These are phyloP conservation scores for Taxidea taxus DNA, from an alignment of 2,113 vertebrate genomes.

Conservation along the genomic window DNA sequence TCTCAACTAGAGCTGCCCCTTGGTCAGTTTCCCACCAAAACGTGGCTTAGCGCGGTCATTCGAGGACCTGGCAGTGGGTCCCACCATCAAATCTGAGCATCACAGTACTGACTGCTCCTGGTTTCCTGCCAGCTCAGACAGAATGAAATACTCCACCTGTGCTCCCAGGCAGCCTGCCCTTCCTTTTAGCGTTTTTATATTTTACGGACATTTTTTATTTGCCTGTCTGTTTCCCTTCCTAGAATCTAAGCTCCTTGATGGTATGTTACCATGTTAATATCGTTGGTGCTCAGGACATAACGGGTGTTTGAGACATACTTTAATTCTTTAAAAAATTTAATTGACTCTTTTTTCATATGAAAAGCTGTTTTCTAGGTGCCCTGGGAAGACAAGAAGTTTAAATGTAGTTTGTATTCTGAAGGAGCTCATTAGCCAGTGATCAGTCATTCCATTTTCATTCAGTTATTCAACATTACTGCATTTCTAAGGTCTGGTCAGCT, in stretches of 20 bases:
- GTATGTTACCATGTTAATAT: not conserved
- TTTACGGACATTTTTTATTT: not conserved
- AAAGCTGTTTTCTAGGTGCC: conserved; percentile 20
- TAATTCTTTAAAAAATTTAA: not conserved
- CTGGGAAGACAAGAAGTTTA: not conserved
- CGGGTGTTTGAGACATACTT: not conserved
- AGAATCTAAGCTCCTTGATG: not conserved
- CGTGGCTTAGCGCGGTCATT: not conserved
- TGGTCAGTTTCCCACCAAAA: accelerated
- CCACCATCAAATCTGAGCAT: not conserved
- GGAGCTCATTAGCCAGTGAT: not conserved
- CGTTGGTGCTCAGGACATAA: not conserved
- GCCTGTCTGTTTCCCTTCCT: not conserved
- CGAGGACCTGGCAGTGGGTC: not conserved
- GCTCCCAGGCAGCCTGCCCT: not conserved
- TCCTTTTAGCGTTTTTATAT: not conserved
- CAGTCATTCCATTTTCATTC: not conserved
- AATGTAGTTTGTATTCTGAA: not conserved
- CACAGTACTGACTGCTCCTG: not conserved
- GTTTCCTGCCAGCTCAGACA: not conserved
- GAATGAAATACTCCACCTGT: not conserved
- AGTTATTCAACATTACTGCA: not conserved
- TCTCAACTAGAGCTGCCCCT: not conserved
- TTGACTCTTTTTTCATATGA: not conserved
- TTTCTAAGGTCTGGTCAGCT: not conserved